Evolutionary conservation across 1,140 invertebrate species (phyloP), one percentile per base, ranked within the genome.

Genomic region (Rhagoletis zephyria): DNA sequence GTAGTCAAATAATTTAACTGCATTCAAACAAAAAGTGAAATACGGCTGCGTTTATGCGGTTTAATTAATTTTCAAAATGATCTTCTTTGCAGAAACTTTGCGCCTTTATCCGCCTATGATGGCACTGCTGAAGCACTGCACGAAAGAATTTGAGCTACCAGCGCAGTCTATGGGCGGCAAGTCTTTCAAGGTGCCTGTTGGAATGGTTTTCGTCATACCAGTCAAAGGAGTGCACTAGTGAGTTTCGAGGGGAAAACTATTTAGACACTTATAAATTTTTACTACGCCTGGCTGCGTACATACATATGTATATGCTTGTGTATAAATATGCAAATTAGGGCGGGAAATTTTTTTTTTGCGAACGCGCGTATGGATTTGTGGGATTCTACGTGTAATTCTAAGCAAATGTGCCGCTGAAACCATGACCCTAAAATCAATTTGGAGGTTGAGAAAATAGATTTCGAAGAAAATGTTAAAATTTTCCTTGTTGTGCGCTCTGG

Each of bases 41-140:
- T 30, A 30, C 30, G 30, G 30, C 30, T 30, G 30, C 30, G 30
- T 56, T 56, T 56, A 56, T 56, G 40, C 64, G 5, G 4, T 86
- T 67, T 56, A 19, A 56, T 51, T 85, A 51, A 48, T 85, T 59
- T 51, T 16, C 7, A 63, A 5, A 63, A 56, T 2, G 5, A 30
- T 30, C 64, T 63, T 19, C 30, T 61, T 30, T 85, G 3, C 59
- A 89, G 91, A 91, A 87, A 90, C 91, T 16, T 86, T 91, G 74
- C 90, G 91, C 19, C 48, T 91, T 3, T 89, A 91, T 85, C 90
- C 91, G 4, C 89, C 89, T 4, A 91, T 91, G 90, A 77, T 89
- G 77, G 89, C 90, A 0, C 70, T 91, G 14, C 85, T 90, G 19
- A 91, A 91, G n/a, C 89, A 89, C 10, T 91, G 91, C 87, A 91